Conservation (phyloP, 1,140 invertebrate genomes). For the Zaprionus africanus region DNA sequence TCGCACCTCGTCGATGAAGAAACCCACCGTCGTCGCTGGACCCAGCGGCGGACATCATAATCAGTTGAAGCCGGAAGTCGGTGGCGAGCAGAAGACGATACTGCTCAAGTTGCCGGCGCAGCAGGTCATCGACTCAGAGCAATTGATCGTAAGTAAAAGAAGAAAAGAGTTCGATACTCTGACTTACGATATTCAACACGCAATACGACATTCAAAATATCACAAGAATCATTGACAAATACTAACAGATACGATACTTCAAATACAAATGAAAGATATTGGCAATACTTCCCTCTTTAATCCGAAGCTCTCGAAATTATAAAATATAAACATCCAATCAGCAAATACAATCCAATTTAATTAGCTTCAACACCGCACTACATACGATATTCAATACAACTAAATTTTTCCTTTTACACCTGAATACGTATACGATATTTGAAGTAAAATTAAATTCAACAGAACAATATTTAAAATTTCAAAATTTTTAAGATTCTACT, state of each 20-base stretch:
- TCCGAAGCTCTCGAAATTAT: background rate
- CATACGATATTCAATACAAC: constrained; percentile 1
- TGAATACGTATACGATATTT: background rate
- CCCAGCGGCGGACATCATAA: constrained; percentile 32
- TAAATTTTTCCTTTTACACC: too few species aligned
- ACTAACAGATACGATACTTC: background rate
- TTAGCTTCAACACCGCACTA: background rate
- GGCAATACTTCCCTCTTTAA: background rate
- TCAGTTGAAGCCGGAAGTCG: constrained; percentile 50
- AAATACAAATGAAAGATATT: constrained; percentile 5
- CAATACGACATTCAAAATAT: background rate
- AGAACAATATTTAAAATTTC: background rate
- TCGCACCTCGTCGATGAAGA: constrained; percentile 72
- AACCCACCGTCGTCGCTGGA: constrained; percentile 35
- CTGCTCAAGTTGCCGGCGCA: constrained; percentile 76
- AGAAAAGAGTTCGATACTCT: constrained; percentile 8
- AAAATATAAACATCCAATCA: constrained; percentile 6
- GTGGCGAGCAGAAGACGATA: constrained; percentile 81
- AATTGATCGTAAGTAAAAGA: constrained; percentile 78
- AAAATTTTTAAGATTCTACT: background rate
- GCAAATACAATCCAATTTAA: background rate
- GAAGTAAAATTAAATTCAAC: background rate
- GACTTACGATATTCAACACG: constrained; percentile 9
- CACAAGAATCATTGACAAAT: background rate
- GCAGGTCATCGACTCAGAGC: constrained; percentile 77